Evolutionary conservation across 2,888 invertebrate species (phyloP).

Genomic region (Hypomecis atomaria): DNA sequence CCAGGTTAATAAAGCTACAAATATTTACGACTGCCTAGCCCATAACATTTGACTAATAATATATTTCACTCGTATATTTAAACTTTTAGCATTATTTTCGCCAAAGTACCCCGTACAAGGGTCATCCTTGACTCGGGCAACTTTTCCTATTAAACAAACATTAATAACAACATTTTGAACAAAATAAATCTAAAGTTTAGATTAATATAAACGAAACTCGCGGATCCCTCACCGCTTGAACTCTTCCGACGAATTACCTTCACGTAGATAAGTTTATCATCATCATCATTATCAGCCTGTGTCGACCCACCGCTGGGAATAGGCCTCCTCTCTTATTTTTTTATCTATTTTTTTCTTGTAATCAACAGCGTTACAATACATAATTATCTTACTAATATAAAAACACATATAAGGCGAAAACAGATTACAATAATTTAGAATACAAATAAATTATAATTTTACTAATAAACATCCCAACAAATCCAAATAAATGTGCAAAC

Average conservation of each 20-base stretch:
- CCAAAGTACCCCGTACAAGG: conserved; percentile 30
- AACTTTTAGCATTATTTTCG: conserved; percentile 28
- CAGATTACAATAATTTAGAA: too few species aligned
- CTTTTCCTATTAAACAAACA: conserved; percentile 45
- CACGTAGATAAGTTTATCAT: conserved; percentile 26
- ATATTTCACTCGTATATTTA: conserved; percentile 13
- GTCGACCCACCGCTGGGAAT: too few species aligned
- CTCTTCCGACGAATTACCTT: conserved; percentile 40
- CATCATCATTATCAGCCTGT: too few species aligned
- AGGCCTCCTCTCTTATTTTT: too few species aligned
- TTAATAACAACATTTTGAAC: conserved; percentile 44
- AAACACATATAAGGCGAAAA: too few species aligned
- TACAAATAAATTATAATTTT: too few species aligned
- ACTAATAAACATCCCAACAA: too few species aligned
- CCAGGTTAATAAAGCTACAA: not conserved
- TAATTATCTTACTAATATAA: too few species aligned
- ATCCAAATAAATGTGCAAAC: too few species aligned
- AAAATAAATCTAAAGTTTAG: conserved; percentile 46
- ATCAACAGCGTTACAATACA: too few species aligned
- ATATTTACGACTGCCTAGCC: conserved; percentile 1
- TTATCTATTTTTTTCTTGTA: too few species aligned
- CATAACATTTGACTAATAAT: conserved; percentile 11
- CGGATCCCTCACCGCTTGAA: conserved; percentile 39
- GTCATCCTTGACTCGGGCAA: conserved; percentile 42
- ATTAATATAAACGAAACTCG: conserved; percentile 44